phyloP scores from a whole-genome alignment of 2,888 invertebrate genomes.

The Margaritifera margaritifera region DNA sequence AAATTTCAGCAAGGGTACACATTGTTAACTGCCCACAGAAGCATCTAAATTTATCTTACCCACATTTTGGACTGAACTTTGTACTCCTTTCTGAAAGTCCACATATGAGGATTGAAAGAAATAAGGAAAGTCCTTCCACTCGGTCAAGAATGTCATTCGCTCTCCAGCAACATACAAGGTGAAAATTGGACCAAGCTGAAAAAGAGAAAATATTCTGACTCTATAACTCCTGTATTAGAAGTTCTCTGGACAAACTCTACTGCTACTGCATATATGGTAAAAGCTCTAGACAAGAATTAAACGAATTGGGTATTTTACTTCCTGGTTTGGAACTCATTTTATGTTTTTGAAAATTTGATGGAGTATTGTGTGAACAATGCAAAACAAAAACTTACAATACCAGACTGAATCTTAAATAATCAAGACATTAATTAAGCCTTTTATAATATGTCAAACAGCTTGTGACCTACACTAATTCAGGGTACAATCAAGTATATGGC shows the following conservation, averaged over 20 bases:
- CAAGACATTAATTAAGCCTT: no score
- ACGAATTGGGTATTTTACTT: no score
- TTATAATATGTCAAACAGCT: no score
- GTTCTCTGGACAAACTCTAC: background rate
- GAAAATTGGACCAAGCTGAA: constrained; percentile 63
- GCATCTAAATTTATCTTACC: constrained; percentile 38
- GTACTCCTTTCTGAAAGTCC: constrained; percentile 64
- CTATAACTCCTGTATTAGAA: background rate
- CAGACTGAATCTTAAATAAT: no score
- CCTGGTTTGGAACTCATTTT: no score
- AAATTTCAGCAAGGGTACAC: no score
- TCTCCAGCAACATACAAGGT: constrained; percentile 64
- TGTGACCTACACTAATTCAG: no score
- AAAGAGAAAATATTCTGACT: constrained; percentile 9
- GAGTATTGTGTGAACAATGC: no score
- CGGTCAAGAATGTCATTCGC: constrained; percentile 61
- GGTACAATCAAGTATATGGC: no score
- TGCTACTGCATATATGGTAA: background rate
- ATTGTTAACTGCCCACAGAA: background rate
- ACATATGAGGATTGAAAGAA: constrained; percentile 61
- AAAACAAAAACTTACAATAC: no score
- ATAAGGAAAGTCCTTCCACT: constrained; percentile 56
- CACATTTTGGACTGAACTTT: constrained; percentile 57
- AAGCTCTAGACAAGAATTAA: no score
- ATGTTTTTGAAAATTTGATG: no score